Percentiles rank a stretch among this genome's conserved stretches.
Conservation (phyloP, 2,797 vertebrate species). For the Phaenicophaeus curvirostris region DNA sequence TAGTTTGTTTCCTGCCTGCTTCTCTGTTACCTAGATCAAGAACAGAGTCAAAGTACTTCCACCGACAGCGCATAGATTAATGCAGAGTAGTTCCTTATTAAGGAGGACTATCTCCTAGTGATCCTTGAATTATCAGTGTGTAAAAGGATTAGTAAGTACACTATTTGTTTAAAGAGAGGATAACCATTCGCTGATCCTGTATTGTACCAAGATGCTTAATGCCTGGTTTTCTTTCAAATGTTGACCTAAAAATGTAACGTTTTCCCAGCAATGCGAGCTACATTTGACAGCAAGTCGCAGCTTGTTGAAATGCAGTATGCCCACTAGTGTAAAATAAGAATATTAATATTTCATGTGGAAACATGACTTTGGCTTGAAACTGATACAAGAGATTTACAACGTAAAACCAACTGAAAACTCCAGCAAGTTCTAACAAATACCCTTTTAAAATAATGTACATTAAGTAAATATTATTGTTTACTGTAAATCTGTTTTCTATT, state of each 20-base stretch:
- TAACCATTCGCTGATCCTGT: not conserved
- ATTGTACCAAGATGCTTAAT: not conserved
- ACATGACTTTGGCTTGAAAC: constrained; percentile 75
- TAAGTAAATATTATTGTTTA: constrained; percentile 59
- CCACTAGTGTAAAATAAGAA: constrained; percentile 73
- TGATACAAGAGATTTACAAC: constrained; percentile 65
- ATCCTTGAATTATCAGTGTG: not conserved
- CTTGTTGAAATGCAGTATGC: constrained; percentile 73
- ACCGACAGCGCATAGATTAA: not conserved
- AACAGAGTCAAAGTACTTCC: not conserved
- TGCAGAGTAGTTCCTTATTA: not conserved
- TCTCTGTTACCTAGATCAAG: not conserved
- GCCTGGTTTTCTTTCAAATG: constrained; percentile 31
- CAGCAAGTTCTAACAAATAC: constrained; percentile 56
- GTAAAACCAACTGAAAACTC: constrained; percentile 53
- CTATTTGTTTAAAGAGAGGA: not conserved
- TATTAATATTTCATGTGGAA: constrained; percentile 73
- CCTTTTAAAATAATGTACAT: constrained; percentile 33
- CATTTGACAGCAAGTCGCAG: constrained; percentile 57
- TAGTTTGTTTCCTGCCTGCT: not conserved
- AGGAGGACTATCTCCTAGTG: not conserved
- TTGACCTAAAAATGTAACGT: constrained; percentile 44
- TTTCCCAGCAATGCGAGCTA: constrained; percentile 47
- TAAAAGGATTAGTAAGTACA: not conserved
- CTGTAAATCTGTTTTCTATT: not conserved